Percentiles rank a stretch among this genome's conserved stretches.
phyloP scores from a whole-genome alignment of 2,113 vertebrate species.

The Sceloporus undulatus region DNA sequence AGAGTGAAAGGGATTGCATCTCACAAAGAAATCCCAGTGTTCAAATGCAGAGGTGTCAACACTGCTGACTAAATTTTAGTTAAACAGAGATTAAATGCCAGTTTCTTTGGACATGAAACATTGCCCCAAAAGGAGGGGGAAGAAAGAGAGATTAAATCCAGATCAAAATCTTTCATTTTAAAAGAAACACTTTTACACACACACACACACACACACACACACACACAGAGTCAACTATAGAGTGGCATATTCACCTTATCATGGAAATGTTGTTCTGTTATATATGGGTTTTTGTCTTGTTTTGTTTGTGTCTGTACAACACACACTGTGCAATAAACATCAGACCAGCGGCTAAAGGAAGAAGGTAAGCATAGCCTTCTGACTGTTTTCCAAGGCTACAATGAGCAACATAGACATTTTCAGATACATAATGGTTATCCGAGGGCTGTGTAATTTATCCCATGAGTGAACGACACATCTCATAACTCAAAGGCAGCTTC shows the following conservation, averaged over 20 bases:
- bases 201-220: constrained; percentile 27
- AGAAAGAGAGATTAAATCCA: constrained; percentile 81
- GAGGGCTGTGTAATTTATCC: constrained; percentile 67
- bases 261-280: constrained; percentile 77
- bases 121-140: constrained; percentile 47
- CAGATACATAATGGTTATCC: constrained; percentile 65
- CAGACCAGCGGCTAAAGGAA: constrained; percentile 59
- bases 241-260: constrained; percentile 85
- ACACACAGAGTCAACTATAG: constrained; percentile 72
- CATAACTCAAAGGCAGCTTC: constrained; percentile 59
- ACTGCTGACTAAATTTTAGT: constrained; percentile 92
- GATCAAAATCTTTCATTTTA: constrained; percentile 83
- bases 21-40: constrained; percentile 89
- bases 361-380: constrained; percentile 64
- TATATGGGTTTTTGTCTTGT: constrained; percentile 75
- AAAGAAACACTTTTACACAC: constrained; percentile 82
- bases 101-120: constrained; percentile 86
- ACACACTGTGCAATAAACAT: constrained; percentile 60
- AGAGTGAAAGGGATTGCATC: constrained; percentile 92
- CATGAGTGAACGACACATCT: constrained; percentile 57
- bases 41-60: constrained; percentile 92
- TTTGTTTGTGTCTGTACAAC: constrained; percentile 53
- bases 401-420: constrained; percentile 62
- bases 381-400: constrained; percentile 60
- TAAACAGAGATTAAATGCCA: constrained; percentile 94